Conservation (phyloP, 1,140 invertebrate species). For the Drosophila mojavensis region DNA sequence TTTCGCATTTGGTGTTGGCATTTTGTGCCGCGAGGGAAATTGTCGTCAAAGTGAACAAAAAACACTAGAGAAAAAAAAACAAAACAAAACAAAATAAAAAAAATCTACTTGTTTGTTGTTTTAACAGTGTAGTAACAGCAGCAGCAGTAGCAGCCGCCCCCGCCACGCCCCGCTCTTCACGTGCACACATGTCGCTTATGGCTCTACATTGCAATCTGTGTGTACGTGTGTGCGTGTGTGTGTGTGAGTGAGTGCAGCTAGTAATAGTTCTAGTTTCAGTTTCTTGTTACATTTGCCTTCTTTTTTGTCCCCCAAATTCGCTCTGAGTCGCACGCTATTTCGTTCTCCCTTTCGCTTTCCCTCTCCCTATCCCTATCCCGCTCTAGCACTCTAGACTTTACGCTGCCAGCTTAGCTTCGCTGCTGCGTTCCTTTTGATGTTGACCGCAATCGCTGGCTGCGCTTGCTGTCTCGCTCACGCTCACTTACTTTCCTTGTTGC, state of each 20-base stretch:
- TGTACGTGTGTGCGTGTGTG: constrained; percentile 14
- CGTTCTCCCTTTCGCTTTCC: no score
- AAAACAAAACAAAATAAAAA: background rate
- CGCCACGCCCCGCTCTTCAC: background rate
- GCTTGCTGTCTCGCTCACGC: constrained; percentile 31
- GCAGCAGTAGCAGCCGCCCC: constrained; percentile 1
- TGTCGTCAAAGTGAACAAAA: constrained; percentile 68
- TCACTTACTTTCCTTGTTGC: background rate
- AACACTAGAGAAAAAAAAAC: constrained; percentile 19
- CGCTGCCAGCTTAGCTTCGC: constrained; percentile 24
- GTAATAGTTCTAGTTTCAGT: constrained; percentile 55
- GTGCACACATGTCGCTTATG: constrained; percentile 43
- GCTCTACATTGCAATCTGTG: constrained; percentile 31
- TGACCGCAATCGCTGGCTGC: constrained; percentile 68
- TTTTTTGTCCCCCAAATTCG: background rate
- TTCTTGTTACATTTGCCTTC: constrained; percentile 57
- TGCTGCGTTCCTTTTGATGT: constrained; percentile 65
- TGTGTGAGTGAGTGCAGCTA: constrained; percentile 38
- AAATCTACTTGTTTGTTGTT: constrained; percentile 81
- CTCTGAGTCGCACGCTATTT: background rate
- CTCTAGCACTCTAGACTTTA: background rate
- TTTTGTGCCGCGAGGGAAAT: constrained; percentile 75
- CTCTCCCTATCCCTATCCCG: background rate
- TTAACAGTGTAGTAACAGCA: constrained; percentile 39
- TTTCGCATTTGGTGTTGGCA: constrained; percentile 43